Conservation (phyloP, 1,140 invertebrate genomes). For the Drosophila kohkoa region DNA sequence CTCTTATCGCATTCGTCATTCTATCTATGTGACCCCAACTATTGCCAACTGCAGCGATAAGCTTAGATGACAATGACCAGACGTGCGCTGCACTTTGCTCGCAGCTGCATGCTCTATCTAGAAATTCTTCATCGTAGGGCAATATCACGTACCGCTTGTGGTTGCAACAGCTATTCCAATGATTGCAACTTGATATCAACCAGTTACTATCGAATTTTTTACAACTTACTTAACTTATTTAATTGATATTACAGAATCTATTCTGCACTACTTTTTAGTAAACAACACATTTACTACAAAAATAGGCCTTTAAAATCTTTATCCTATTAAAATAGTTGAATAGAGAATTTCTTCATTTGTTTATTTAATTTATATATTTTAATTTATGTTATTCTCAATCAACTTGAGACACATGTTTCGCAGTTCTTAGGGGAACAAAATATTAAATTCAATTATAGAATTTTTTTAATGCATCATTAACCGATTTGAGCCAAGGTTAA, state of each 20-base stretch:
- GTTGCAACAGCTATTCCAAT: not conserved
- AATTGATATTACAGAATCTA: too few species aligned
- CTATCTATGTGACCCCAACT: slow-evolving; percentile 27
- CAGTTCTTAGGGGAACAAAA: not conserved
- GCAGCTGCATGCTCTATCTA: slow-evolving; percentile 1
- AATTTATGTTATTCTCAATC: too few species aligned
- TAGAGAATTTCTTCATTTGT: too few species aligned
- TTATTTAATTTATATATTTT: too few species aligned
- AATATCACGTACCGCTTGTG: slow-evolving; percentile 18
- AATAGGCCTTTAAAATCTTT: too few species aligned
- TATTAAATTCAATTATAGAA: too few species aligned
- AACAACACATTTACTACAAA: too few species aligned
- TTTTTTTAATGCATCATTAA: too few species aligned
- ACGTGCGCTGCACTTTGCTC: slow-evolving; percentile 49
- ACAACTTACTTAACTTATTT: not conserved
- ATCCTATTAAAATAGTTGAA: too few species aligned
- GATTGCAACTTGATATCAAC: slow-evolving; percentile 11
- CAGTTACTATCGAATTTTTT: not conserved
- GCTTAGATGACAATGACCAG: slow-evolving; percentile 54
- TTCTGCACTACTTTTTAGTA: too few species aligned
- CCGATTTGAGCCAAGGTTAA: too few species aligned
- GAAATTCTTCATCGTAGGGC: not conserved
- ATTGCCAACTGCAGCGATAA: slow-evolving; percentile 46
- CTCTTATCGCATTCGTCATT: slow-evolving; percentile 42
- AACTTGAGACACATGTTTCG: too few species aligned